Conservation (phyloP, 2,113 vertebrate species). For the Blennius ocellaris region DNA sequence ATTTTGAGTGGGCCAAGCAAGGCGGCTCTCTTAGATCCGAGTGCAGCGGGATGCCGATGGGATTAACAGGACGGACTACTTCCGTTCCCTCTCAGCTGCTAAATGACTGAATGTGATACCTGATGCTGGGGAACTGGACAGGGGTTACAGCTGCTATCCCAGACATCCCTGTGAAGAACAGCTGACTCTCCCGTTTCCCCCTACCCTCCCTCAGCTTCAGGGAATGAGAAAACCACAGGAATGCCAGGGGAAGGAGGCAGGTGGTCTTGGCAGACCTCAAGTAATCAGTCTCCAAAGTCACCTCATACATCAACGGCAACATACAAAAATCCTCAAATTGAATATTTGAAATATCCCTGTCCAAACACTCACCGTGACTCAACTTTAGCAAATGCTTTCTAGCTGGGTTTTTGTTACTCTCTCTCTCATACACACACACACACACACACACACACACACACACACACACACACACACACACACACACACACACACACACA, state of each 20-base stretch:
- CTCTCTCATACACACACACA: no score
- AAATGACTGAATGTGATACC: constrained; percentile 70
- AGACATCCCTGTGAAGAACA: constrained; percentile 76
- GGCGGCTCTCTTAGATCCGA: constrained; percentile 69
- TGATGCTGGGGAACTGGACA: constrained; percentile 65
- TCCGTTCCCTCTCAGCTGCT: constrained; percentile 70
- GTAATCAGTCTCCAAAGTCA: constrained; percentile 59
- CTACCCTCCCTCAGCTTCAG: constrained; percentile 45
- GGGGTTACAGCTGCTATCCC: constrained; percentile 72
- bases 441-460: no score
- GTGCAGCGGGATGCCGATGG: constrained; percentile 61
- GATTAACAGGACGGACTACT: constrained; percentile 75
- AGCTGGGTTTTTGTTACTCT: constrained; percentile 26
- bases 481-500: no score
- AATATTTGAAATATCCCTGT: constrained; percentile 8
- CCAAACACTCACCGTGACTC: constrained; percentile 9
- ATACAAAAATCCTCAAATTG: constrained; percentile 9
- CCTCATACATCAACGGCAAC: constrained; percentile 12
- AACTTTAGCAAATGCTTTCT: constrained; percentile 9
- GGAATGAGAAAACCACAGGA: constrained; percentile 69
- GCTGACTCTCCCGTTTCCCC: constrained; percentile 60
- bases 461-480: no score
- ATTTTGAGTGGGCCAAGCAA: constrained; percentile 71
- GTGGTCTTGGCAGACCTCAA: constrained; percentile 52
- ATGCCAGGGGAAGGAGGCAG: constrained; percentile 62